A percentile compares a stretch with the other conserved stretches of the same genome.
These are phyloP conservation scores for Euwallacea fornicatus DNA, from an alignment of 1,140 invertebrate species.

Conservation along the genomic window DNA sequence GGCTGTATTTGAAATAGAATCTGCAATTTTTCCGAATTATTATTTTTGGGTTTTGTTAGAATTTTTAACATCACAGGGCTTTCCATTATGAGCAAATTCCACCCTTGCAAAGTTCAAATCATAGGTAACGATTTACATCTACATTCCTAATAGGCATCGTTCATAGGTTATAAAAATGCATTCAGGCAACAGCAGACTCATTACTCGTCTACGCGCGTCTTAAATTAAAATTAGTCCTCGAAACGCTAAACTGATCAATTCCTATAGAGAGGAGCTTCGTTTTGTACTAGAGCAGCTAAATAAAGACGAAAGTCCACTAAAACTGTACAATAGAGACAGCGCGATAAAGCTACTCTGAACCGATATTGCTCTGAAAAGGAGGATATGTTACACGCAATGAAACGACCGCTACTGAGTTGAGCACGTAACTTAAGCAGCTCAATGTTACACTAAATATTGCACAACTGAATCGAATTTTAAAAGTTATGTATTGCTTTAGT, in stretches of 20 bases:
- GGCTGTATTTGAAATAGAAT: too few relatives aligned
- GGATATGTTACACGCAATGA: conserved; percentile 13
- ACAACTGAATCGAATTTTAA: conserved; percentile 45
- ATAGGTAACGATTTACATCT: too few relatives aligned
- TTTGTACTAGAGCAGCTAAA: conserved; percentile 3
- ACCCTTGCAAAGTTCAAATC: too few relatives aligned
- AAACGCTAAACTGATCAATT: conserved; percentile 2
- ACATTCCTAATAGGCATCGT: too few relatives aligned
- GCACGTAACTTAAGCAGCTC: conserved; percentile 48
- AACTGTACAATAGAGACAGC: not conserved
- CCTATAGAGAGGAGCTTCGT: conserved; percentile 2
- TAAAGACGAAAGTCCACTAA: not conserved
- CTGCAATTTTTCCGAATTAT: not conserved
- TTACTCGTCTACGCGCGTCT: not conserved
- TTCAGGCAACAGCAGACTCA: not conserved
- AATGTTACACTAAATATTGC: conserved; percentile 46
- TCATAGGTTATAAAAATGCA: not conserved
- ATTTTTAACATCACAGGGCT: not conserved
- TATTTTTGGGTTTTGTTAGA: not conserved
- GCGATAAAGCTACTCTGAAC: too few relatives aligned
- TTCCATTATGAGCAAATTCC: too few relatives aligned
- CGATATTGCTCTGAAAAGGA: not conserved
- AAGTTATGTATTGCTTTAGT: conserved; percentile 43
- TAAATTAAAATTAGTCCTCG: not conserved
- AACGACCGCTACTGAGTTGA: conserved; percentile 36